phyloP scores from a whole-genome alignment of 2,797 vertebrate genomes.

The Phaenicophaeus curvirostris region DNA sequence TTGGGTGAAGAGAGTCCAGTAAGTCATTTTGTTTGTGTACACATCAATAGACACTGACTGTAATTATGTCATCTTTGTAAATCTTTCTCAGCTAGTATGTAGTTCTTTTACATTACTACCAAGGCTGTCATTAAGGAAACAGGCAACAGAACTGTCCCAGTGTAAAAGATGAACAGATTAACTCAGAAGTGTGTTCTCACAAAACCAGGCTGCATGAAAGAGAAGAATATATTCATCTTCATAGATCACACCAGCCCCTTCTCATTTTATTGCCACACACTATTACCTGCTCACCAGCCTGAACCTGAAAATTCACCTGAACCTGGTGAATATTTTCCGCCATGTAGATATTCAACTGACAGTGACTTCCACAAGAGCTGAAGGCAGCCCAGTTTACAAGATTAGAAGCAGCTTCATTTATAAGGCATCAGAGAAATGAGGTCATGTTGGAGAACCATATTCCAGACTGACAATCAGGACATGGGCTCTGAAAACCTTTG shows the following conservation, averaged over 20 bases:
- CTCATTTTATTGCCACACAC: neutral
- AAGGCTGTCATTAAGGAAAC: neutral
- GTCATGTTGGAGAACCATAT: neutral
- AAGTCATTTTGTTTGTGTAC: neutral
- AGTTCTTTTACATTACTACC: neutral
- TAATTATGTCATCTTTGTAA: neutral
- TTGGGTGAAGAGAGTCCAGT: neutral
- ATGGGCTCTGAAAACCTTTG: neutral
- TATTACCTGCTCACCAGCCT: neutral
- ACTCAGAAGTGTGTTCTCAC: neutral
- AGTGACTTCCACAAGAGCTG: neutral
- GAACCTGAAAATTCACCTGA: neutral
- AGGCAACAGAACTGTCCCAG: neutral
- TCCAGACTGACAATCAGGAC: neutral
- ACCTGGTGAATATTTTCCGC: neutral
- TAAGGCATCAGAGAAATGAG: neutral
- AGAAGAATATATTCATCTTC: neutral
- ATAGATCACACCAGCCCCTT: neutral
- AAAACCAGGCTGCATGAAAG: neutral
- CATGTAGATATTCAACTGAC: neutral
- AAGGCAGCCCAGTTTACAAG: neutral
- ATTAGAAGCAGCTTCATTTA: neutral
- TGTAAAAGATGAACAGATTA: neutral
- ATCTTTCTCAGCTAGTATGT: neutral
- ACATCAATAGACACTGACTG: neutral